phyloP scores from a whole-genome alignment of 2,113 vertebrate species.

The Antechinus flavipes region DNA sequence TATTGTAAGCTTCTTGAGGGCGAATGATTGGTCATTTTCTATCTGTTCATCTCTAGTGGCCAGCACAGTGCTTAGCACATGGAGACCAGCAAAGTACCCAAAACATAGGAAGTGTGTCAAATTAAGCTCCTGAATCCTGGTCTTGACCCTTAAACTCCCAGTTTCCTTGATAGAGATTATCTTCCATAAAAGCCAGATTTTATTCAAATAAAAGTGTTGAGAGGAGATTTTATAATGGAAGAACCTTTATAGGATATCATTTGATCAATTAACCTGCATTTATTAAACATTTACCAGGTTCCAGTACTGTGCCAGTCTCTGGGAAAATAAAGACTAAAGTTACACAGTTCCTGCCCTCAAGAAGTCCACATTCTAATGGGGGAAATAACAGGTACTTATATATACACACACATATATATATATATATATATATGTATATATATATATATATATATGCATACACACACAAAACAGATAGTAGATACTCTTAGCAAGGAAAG shows the following conservation, averaged over 20 bases:
- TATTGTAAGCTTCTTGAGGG: not conserved
- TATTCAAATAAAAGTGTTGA: not conserved
- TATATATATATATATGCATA: no score
- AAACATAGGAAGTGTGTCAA: not conserved
- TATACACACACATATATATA: no score
- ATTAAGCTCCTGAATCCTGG: not conserved
- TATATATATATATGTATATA: no score
- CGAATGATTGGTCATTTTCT: not conserved
- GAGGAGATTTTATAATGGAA: not conserved
- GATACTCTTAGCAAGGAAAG: not conserved
- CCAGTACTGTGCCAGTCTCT: not conserved
- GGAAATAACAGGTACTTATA: not conserved
- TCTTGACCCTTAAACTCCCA: not conserved
- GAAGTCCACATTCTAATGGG: not conserved
- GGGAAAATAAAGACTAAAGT: not conserved
- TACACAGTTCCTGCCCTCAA: not conserved
- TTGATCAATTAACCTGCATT: not conserved
- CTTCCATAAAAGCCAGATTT: not conserved
- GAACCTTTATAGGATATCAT: not conserved
- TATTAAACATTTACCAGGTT: not conserved
- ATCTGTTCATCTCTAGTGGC: not conserved
- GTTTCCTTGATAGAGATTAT: not conserved
- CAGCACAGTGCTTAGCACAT: not conserved
- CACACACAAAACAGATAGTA: not conserved
- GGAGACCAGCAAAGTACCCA: not conserved